phyloP scores from a whole-genome alignment of 2,113 vertebrate species.

The Tapirus terrestris region DNA sequence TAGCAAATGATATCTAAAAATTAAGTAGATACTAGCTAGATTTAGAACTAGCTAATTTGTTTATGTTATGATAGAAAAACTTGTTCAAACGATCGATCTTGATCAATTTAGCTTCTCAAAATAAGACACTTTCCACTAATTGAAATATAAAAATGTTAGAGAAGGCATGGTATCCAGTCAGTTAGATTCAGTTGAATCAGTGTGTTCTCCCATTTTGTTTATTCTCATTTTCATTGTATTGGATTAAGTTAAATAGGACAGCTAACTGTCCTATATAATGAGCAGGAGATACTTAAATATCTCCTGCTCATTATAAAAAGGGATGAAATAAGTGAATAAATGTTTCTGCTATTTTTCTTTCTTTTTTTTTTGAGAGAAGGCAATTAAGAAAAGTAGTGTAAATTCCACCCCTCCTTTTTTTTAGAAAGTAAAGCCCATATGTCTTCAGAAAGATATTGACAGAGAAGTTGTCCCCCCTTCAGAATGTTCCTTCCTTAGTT shows the following conservation, averaged over 20 bases:
- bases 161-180: not conserved
- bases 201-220: slow-evolving; percentile 1
- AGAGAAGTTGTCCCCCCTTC: not conserved
- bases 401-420: not conserved
- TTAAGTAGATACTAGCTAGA: not conserved
- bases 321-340: not conserved
- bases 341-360: not conserved
- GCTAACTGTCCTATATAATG: too few species aligned
- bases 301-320: not conserved
- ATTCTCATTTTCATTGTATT: slow-evolving; percentile 33
- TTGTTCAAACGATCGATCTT: slow-evolving; percentile 28
- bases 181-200: not conserved
- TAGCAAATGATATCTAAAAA: not conserved
- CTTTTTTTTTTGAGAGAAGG: not conserved
- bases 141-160: slow-evolving; percentile 11
- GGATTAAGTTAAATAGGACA: not conserved
- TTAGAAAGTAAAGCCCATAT: slow-evolving; percentile 15
- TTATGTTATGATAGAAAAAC: not conserved
- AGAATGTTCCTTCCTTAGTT: not conserved
- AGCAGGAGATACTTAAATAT: not conserved
- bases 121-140: not conserved
- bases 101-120: slow-evolving; percentile 14
- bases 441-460: not conserved
- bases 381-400: slow-evolving; percentile 32
- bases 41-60: not conserved